A percentile compares a stretch with the other conserved stretches of the same genome.
phyloP scores from a whole-genome alignment of 2,113 vertebrate species.

The Centropus bengalensis region DNA sequence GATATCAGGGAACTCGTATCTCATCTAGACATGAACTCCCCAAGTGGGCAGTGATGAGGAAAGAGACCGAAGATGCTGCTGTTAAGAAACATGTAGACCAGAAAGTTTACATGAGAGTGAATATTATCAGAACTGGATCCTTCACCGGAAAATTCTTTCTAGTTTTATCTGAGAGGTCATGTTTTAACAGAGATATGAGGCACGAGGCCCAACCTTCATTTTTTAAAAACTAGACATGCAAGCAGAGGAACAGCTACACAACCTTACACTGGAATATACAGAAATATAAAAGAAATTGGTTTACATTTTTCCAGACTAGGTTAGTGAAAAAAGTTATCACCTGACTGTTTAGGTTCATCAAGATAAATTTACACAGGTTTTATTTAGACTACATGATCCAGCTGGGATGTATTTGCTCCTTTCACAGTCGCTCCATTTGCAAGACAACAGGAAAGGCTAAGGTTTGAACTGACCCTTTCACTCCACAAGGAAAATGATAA shows the following conservation, averaged over 20 bases:
- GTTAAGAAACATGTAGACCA: neutral
- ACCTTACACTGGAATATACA: neutral
- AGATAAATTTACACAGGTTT: slow-evolving; percentile 13
- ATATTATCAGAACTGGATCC: neutral
- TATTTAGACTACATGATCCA: slow-evolving; percentile 5
- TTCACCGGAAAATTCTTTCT: neutral
- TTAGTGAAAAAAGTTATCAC: slow-evolving; percentile 1
- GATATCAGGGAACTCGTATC: neutral
- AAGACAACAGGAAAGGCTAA: neutral
- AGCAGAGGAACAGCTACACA: neutral
- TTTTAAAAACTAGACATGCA: neutral
- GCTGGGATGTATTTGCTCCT: neutral
- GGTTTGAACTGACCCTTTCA: neutral
- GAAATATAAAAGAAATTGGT: neutral
- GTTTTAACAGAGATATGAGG: neutral
- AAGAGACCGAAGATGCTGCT: neutral
- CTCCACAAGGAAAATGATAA: neutral
- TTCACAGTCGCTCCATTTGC: neutral
- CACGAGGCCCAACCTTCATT: neutral
- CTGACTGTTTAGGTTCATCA: neutral
- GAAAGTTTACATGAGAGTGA: neutral
- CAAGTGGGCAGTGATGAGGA: neutral
- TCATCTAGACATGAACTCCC: neutral
- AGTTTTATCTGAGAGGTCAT: neutral
- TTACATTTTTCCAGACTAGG: neutral